Conservation (phyloP, 2,113 vertebrate genomes). For the Euleptes europaea region DNA sequence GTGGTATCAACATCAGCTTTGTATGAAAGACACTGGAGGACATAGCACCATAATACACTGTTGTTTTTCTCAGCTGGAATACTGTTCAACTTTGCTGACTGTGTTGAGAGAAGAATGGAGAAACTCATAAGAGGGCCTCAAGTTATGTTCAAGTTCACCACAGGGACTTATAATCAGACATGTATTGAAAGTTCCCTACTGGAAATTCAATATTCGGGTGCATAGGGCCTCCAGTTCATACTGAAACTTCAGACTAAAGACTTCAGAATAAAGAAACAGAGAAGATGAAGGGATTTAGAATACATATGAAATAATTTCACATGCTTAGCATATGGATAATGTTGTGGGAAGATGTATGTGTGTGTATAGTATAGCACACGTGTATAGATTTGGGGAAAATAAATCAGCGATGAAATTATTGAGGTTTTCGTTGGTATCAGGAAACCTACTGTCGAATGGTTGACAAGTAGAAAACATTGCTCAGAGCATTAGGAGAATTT, state of each 20-base stretch:
- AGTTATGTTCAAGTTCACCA: too few relatives aligned
- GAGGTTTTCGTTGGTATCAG: background rate
- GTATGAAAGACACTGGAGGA: background rate
- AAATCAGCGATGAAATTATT: background rate
- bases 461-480: background rate
- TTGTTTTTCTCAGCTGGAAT: background rate
- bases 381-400: too few relatives aligned
- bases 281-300: background rate
- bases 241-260: background rate
- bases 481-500: background rate
- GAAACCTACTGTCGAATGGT: background rate
- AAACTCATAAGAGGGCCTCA: too few relatives aligned
- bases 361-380: too few relatives aligned
- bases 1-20: constrained; percentile 28
- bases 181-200: too few relatives aligned
- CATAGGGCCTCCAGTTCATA: too few relatives aligned
- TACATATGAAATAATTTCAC: background rate
- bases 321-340: background rate
- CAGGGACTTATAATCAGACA: too few relatives aligned
- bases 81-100: background rate
- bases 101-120: background rate
- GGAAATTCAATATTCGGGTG: too few relatives aligned
- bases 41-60: background rate
- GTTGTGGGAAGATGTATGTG: background rate
- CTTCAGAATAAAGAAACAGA: background rate